These are phyloP conservation scores for Campoletis raptor DNA, from an alignment of 2,888 invertebrate species.

Conservation along the genomic window DNA sequence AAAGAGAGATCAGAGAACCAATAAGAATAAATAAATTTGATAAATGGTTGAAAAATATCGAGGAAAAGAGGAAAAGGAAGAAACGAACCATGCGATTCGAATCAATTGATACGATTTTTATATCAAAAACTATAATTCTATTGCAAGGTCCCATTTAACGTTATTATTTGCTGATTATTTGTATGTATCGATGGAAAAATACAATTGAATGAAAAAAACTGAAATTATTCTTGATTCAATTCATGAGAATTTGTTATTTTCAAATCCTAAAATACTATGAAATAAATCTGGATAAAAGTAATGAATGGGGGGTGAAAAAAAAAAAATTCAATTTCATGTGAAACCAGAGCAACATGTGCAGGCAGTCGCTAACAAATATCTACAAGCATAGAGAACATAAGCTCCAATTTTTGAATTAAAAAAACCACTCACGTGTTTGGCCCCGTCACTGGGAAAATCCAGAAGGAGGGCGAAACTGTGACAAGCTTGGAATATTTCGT, in stretches of 20 bases:
- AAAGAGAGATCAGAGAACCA: not conserved
- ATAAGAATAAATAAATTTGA: not conserved
- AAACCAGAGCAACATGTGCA: not conserved
- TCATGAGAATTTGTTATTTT: not conserved
- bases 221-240: not conserved
- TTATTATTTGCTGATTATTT: not conserved
- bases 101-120: not conserved
- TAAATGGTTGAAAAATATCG: not conserved
- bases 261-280: not conserved
- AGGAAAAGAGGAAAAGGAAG: not conserved
- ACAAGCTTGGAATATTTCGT: slow-evolving; percentile 11
- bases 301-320: not conserved
- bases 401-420: slow-evolving; percentile 48
- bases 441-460: slow-evolving; percentile 59
- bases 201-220: not conserved
- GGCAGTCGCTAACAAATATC: not conserved
- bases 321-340: not conserved
- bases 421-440: slow-evolving; percentile 60
- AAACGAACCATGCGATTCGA: not conserved
- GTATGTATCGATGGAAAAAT: not conserved
- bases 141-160: not conserved
- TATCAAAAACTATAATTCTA: not conserved
- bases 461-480: slow-evolving; percentile 29
- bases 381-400: not conserved
- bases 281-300: not conserved